Evolutionary conservation across 2,888 invertebrate species (phyloP).

Genomic region (Brenthis hecate): DNA sequence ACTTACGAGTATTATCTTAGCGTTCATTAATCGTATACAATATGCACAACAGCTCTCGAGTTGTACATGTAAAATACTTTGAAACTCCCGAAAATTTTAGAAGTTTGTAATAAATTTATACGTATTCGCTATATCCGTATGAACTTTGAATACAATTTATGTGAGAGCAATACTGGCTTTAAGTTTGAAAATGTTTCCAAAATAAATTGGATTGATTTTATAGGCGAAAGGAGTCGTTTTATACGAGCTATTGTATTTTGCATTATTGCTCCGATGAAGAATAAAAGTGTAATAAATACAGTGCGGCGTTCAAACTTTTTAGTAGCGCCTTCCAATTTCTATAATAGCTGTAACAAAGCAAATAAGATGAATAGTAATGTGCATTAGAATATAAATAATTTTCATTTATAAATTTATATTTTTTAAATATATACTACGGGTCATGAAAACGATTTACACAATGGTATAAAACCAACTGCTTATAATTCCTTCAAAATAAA

Average conservation of each 20-base stretch:
- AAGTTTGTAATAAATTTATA: constrained; percentile 29
- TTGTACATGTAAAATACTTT: constrained; percentile 20
- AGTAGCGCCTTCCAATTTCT: background rate
- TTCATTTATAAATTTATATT: too few species aligned
- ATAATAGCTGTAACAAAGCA: background rate
- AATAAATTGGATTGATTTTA: constrained; percentile 32
- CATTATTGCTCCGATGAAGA: constrained; percentile 43
- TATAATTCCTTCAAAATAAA: background rate
- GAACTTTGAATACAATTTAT: constrained; percentile 35
- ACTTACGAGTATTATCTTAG: background rate
- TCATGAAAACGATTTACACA: background rate
- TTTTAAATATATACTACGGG: too few species aligned
- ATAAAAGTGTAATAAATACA: constrained; percentile 1
- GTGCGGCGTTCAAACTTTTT: background rate
- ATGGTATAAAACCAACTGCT: background rate
- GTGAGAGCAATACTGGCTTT: constrained; percentile 42
- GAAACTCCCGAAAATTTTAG: constrained; percentile 23
- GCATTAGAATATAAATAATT: too few species aligned
- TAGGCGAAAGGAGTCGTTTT: constrained; percentile 13
- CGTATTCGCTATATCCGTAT: constrained; percentile 31
- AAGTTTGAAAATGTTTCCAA: constrained; percentile 25
- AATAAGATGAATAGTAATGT: too few species aligned
- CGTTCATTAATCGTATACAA: constrained; percentile 9
- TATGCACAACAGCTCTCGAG: constrained; percentile 10
- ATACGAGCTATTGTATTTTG: constrained; percentile 32